Percentiles rank a stretch among this genome's conserved stretches.
Conservation (phyloP, 2,797 vertebrate species). For the Choloepus didactylus region DNA sequence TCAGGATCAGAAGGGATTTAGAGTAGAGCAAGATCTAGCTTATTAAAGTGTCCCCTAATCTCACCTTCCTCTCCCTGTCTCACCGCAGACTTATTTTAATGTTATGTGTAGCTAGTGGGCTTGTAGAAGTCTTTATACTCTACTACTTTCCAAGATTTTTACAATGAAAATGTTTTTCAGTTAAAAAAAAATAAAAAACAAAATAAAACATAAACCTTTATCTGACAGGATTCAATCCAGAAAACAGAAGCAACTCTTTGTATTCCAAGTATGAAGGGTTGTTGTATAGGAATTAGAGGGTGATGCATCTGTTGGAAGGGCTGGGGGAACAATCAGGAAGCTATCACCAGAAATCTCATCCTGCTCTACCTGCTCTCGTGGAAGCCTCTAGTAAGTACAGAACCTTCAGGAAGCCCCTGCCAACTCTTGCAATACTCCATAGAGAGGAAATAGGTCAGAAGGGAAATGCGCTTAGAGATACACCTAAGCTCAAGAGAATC, state of each 20-base stretch:
- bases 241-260: not conserved
- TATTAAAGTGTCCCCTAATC: too few species aligned
- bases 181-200: not conserved
- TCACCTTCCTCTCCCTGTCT: not conserved
- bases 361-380: not conserved
- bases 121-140: conserved; percentile 13
- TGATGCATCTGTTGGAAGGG: not conserved
- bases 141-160: conserved; percentile 2
- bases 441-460: not conserved
- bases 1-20: not conserved
- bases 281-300: not conserved
- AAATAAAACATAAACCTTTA: not conserved
- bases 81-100: not conserved
- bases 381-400: not conserved
- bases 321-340: not conserved
- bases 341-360: not conserved
- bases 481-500: not conserved
- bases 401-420: not conserved
- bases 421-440: not conserved
- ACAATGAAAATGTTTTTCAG: not conserved
- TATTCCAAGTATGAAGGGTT: not conserved
- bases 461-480: not conserved
- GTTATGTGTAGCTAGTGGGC: not conserved
- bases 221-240: not conserved
- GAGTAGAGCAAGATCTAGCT: not conserved